phyloP scores from a whole-genome alignment of 2,888 invertebrate species.

The Cheilosia soror region DNA sequence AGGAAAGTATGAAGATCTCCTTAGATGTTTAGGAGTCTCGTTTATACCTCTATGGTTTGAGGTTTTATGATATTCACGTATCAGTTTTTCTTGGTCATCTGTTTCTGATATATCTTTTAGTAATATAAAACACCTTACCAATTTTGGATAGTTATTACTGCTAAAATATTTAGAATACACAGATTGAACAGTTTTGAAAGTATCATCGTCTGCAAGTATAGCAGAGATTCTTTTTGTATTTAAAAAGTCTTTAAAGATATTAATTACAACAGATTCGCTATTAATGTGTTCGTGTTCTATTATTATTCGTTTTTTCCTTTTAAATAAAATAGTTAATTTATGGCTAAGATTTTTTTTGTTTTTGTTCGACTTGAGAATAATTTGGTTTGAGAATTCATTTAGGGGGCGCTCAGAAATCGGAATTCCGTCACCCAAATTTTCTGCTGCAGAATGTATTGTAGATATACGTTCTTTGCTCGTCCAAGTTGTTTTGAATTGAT shows the following conservation, averaged over 20 bases:
- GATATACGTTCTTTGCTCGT: constrained; percentile 1
- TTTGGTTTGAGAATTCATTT: not conserved
- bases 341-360: not conserved
- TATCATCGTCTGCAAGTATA: constrained; percentile 20
- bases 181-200: constrained; percentile 45
- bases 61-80: constrained; percentile 20
- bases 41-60: constrained; percentile 46
- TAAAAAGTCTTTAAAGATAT: constrained; percentile 16
- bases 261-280: not conserved
- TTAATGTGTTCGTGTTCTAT: not conserved
- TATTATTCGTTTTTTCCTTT: constrained; percentile 3
- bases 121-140: constrained; percentile 26
- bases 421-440: constrained; percentile 45
- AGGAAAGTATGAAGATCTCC: constrained; percentile 55
- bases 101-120: constrained; percentile 1
- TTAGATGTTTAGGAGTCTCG: constrained; percentile 46
- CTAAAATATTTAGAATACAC: constrained; percentile 33
- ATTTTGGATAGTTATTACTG: constrained; percentile 22
- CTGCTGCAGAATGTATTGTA: constrained; percentile 50
- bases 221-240: constrained; percentile 38
- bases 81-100: constrained; percentile 26
- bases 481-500: constrained; percentile 11
- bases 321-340: not conserved
- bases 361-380: not conserved
- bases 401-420: constrained; percentile 30